phyloP scores from a whole-genome alignment of 2,797 vertebrate genomes.

The Oceanodroma leucorhoa region DNA sequence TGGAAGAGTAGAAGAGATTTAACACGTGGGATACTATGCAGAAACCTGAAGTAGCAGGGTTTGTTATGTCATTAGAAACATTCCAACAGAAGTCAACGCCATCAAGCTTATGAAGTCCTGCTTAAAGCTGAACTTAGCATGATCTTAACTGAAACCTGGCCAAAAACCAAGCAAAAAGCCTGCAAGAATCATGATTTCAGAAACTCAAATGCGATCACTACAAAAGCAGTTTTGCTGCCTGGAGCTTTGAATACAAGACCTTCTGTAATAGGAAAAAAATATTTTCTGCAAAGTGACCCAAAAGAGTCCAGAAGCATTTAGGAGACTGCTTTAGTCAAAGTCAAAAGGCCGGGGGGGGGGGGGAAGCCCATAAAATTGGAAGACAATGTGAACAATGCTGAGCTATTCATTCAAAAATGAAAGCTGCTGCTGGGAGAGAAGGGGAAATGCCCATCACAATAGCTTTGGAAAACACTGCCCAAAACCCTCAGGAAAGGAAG shows the following conservation, averaged over 20 bases:
- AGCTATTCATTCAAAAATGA: constrained; percentile 33
- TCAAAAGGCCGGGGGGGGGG: too few relatives aligned
- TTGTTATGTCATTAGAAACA: background rate
- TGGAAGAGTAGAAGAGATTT: background rate
- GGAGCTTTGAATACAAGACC: background rate
- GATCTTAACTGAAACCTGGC: background rate
- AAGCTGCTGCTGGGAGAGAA: background rate
- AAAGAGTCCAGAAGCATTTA: background rate
- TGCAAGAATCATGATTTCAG: fast-evolving
- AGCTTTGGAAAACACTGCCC: background rate
- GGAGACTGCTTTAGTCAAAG: background rate
- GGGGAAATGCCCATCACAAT: constrained; percentile 18
- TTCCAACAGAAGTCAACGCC: background rate
- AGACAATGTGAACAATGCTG: constrained; percentile 26
- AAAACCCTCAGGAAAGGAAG: background rate
- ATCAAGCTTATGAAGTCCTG: background rate
- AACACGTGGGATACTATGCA: background rate
- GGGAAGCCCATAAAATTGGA: background rate
- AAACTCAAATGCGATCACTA: background rate
- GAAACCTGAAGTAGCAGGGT: background rate
- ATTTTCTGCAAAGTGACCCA: background rate
- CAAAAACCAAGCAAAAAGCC: background rate
- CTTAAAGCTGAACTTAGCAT: background rate
- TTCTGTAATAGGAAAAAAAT: background rate
- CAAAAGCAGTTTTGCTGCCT: background rate